Evolutionary conservation across 2,113 vertebrate species (phyloP), one percentile per base, ranked within the genome.

Genomic region (Zosterops borbonicus): DNA sequence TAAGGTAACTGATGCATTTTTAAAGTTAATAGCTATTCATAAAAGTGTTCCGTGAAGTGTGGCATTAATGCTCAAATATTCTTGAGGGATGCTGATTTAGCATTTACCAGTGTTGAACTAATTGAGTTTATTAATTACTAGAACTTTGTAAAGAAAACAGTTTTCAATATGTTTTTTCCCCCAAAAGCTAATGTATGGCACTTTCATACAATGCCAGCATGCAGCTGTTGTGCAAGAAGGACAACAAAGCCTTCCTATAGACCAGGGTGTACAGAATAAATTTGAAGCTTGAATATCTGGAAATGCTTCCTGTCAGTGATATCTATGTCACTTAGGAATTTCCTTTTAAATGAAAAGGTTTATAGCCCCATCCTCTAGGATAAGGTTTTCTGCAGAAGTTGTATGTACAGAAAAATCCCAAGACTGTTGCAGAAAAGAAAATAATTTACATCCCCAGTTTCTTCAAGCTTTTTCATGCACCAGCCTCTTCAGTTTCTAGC

Each of bases 201-300:
- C 46, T 49, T 41, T 47, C 12, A 25, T 27, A 5, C 39, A 19
- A 22, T 39, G 28, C 44, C 65, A 84, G 39, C 4, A 1, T 55
- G 28, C 2, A 1, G 33, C 16, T 65, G 16, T 42, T 0, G 0
- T 39, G 15, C 14, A 63, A 50, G 22, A 56, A 75, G 39, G 17
- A 49, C 9, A 59, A 4, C 22, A 74, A 74, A 90, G 37, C 25
- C 8, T 58, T 63, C 19, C 31, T 53, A 1, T 16, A 14, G 12
- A 29, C 22, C 24, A 17, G 18, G 11, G 5, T 53, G 10, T 79
- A 65, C 22, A 62, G 74, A 69, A 68, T 28, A 78, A 84, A 89
- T 29, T 2, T 25, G 29, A 62, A 50, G 23, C 14, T 42, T 70
- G 28, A 67, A 20, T 42, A 58, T 69, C 42, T 73, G 37, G 15